Conservation (phyloP, 1,140 invertebrate species). For the Scaptodrosophila lebanonensis region DNA sequence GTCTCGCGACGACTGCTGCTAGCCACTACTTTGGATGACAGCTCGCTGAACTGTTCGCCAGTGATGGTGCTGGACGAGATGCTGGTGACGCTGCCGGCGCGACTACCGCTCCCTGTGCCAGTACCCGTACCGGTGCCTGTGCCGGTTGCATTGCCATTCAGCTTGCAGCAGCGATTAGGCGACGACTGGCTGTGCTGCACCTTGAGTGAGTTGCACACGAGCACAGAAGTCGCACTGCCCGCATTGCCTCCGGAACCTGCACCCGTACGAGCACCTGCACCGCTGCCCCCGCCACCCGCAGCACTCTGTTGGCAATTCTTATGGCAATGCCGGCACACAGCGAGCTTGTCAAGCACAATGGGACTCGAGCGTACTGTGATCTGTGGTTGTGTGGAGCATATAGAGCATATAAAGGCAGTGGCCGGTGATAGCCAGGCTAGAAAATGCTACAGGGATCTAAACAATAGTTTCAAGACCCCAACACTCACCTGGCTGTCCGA, state of each 20-base stretch:
- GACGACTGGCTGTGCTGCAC: constrained; percentile 76
- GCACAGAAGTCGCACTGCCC: constrained; percentile 12
- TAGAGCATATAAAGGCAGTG: too few relatives aligned
- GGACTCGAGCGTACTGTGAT: constrained; percentile 84
- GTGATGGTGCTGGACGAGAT: constrained; percentile 72
- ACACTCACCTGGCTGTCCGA: constrained; percentile 84
- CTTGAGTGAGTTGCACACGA: constrained; percentile 72
- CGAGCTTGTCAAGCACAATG: constrained; percentile 80
- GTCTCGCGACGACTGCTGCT: constrained; percentile 69
- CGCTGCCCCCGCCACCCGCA: constrained; percentile 8
- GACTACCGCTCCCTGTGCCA: constrained; percentile 21
- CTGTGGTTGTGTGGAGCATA: constrained; percentile 71
- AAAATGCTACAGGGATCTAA: constrained; percentile 24
- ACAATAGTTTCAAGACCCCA: background rate
- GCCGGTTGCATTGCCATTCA: constrained; percentile 44
- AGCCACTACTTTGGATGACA: constrained; percentile 63
- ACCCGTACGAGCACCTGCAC: background rate
- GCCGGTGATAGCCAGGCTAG: background rate
- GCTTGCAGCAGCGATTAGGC: constrained; percentile 73
- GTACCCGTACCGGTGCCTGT: constrained; percentile 14
- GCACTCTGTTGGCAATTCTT: constrained; percentile 80
- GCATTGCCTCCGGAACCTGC: constrained; percentile 6
- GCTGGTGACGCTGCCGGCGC: constrained; percentile 57
- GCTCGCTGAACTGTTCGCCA: constrained; percentile 43
- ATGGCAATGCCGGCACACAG: constrained; percentile 85